Conservation (phyloP, 2,113 vertebrate genomes). For the Carassius auratus region DNA sequence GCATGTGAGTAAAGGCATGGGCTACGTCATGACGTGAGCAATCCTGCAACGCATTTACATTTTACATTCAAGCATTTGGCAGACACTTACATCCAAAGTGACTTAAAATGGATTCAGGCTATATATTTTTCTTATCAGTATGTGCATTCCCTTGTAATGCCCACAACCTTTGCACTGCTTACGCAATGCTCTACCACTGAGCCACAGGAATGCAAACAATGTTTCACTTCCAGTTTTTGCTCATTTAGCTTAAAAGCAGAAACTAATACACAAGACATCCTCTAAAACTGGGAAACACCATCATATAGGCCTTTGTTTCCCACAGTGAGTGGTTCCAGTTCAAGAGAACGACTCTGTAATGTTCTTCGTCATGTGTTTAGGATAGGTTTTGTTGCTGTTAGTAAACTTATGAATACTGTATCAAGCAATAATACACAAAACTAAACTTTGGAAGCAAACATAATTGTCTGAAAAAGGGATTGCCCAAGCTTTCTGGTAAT, state of each 20-base stretch:
- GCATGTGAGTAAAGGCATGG: not conserved
- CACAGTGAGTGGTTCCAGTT: not conserved
- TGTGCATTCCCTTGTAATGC: too few species aligned
- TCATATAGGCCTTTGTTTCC: not conserved
- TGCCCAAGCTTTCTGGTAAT: not conserved
- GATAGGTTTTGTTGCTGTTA: not conserved
- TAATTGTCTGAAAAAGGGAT: not conserved
- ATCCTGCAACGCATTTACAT: not conserved
- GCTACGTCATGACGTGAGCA: not conserved
- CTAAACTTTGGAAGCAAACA: not conserved
- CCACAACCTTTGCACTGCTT: too few species aligned
- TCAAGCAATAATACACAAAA: not conserved
- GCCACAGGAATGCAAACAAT: too few species aligned
- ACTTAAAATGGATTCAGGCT: too few species aligned
- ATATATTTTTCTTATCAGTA: too few species aligned
- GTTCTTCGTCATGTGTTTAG: not conserved
- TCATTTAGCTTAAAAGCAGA: conserved; percentile 15
- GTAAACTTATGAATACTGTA: not conserved
- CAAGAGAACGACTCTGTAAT: not conserved
- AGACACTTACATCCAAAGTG: too few species aligned
- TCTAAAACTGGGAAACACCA: conserved; percentile 9
- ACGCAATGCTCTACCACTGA: too few species aligned
- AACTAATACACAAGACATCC: not conserved
- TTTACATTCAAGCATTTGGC: too few species aligned
- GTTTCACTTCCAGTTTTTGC: conserved; percentile 9